A percentile compares a stretch with the other conserved stretches of the same genome.
phyloP scores from a whole-genome alignment of 2,113 vertebrate genomes.

The Ciconia boyciana region DNA sequence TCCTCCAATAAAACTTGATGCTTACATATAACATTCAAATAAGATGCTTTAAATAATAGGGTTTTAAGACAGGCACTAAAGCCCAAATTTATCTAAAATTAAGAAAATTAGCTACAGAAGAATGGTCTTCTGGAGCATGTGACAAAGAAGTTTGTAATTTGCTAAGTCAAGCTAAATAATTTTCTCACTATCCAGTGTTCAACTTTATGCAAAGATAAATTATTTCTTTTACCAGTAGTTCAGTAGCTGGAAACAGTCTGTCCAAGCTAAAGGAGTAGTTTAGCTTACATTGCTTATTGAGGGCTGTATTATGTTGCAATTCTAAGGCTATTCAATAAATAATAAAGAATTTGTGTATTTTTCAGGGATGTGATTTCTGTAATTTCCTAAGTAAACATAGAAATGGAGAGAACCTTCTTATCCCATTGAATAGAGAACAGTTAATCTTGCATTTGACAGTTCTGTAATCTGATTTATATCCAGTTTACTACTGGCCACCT shows the following conservation, averaged over 20 bases:
- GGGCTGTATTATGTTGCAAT: neutral
- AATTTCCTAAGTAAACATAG: neutral
- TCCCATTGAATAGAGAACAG: neutral
- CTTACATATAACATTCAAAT: neutral
- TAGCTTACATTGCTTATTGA: neutral
- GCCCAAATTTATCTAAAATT: neutral
- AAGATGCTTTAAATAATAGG: neutral
- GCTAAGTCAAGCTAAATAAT: neutral
- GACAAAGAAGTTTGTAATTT: neutral
- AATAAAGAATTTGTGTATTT: neutral
- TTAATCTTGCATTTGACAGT: neutral
- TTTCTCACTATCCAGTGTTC: neutral
- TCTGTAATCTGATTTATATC: neutral
- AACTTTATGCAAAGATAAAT: neutral
- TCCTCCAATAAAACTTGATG: neutral
- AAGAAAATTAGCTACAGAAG: neutral
- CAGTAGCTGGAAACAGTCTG: neutral
- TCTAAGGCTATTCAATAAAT: neutral
- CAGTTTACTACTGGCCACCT: slow-evolving; percentile 24
- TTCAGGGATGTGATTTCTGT: neutral
- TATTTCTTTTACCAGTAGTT: neutral
- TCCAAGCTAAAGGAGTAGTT: neutral
- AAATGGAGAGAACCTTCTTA: neutral
- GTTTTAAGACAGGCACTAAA: neutral
- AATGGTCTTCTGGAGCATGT: neutral